Conservation (phyloP, 2,888 invertebrate species). For the Hymenopus coronatus region DNA sequence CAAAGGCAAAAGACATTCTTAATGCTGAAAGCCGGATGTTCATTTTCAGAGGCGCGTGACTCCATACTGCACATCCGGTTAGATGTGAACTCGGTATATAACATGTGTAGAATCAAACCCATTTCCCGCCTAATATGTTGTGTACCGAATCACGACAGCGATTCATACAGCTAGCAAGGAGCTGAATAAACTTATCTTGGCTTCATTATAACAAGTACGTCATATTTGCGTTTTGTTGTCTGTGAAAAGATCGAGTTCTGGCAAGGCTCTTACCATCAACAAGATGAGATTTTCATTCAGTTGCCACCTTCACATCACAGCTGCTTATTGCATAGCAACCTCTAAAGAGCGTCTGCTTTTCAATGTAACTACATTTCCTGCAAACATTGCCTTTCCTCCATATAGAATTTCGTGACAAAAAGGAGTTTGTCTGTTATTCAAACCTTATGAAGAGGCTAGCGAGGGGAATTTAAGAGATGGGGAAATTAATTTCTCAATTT, state of each 20-base stretch:
- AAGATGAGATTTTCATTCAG: neutral
- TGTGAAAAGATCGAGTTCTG: neutral
- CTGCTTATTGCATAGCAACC: neutral
- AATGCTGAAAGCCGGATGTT: too few species aligned
- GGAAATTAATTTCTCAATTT: neutral
- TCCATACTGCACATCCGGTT: too few species aligned
- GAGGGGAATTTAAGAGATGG: neutral
- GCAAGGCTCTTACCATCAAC: neutral
- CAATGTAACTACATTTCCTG: neutral
- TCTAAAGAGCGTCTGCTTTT: neutral
- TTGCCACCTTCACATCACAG: neutral
- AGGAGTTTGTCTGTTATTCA: neutral
- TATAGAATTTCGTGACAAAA: neutral
- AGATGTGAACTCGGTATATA: too few species aligned
- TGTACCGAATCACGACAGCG: neutral
- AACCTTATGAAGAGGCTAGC: neutral
- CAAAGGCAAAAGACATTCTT: too few species aligned
- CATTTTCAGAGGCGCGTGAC: too few species aligned
- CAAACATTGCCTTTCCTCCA: neutral
- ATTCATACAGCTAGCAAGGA: neutral
- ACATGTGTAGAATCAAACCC: too few species aligned
- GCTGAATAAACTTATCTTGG: neutral
- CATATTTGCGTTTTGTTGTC: neutral
- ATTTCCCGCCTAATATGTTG: too few species aligned
- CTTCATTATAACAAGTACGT: neutral